phyloP scores from a whole-genome alignment of 1,140 invertebrate genomes.

The Atta texana region DNA sequence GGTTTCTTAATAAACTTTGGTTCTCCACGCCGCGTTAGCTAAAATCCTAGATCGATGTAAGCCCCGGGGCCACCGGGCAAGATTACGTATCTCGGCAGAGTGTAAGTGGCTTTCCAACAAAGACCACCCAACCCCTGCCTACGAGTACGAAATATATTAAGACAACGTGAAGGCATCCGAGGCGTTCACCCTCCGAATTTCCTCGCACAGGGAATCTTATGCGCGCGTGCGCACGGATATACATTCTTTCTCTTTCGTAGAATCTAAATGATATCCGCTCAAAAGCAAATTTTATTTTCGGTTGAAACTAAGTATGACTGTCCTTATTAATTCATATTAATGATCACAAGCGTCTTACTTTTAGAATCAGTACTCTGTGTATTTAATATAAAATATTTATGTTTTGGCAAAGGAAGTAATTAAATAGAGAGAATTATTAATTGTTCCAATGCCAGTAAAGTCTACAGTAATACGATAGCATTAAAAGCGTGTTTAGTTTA shows the following conservation, averaged over 20 bases:
- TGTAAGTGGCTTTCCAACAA: slow-evolving; percentile 62
- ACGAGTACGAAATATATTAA: slow-evolving; percentile 61
- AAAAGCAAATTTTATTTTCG: slow-evolving; percentile 11
- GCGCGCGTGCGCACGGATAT: background rate
- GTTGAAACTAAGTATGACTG: background rate
- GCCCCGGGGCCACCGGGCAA: slow-evolving; percentile 51
- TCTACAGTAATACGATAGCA: background rate
- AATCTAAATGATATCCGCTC: slow-evolving; percentile 1
- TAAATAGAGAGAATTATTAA: background rate
- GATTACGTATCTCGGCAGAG: slow-evolving; percentile 60
- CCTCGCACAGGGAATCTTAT: slow-evolving; percentile 16
- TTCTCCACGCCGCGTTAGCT: slow-evolving; percentile 43
- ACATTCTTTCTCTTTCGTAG: background rate
- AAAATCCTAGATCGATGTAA: slow-evolving; percentile 62
- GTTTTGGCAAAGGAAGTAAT: background rate
- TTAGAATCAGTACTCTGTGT: background rate
- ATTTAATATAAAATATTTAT: slow-evolving; percentile 11
- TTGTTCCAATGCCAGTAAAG: background rate
- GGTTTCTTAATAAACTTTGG: slow-evolving; percentile 63
- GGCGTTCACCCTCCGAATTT: slow-evolving; percentile 40
- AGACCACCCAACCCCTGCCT: slow-evolving; percentile 32
- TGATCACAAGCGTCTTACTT: background rate
- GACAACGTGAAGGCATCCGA: slow-evolving; percentile 46
- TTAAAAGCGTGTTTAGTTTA: background rate
- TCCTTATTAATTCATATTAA: slow-evolving; percentile 4